Percentiles rank a stretch among this genome's conserved stretches.
Conservation (phyloP, 2,113 vertebrate species). For the Lichenostomus cassidix region DNA sequence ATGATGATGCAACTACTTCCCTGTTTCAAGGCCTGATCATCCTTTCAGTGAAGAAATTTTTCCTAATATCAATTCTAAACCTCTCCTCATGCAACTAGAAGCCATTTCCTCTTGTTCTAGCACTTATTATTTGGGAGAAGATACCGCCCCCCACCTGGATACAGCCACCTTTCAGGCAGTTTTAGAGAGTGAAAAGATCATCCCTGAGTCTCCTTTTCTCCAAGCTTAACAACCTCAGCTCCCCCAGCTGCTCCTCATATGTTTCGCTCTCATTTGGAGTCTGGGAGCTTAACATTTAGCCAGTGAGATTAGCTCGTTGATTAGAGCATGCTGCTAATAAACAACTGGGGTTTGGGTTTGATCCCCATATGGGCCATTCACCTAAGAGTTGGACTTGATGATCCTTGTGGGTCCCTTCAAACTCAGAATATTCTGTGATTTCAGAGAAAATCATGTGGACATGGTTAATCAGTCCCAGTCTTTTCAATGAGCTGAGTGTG, state of each 20-base stretch:
- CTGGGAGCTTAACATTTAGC: neutral
- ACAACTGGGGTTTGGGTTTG: neutral
- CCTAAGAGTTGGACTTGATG: neutral
- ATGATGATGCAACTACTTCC: neutral
- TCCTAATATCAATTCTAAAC: neutral
- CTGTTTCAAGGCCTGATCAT: neutral
- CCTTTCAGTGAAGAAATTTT: neutral
- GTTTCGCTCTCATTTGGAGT: neutral
- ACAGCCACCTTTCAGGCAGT: neutral
- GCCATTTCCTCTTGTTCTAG: neutral
- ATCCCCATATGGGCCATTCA: neutral
- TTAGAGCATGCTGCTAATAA: neutral
- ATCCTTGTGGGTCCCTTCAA: neutral
- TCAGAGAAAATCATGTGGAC: neutral
- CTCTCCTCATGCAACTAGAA: neutral
- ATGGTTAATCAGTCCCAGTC: neutral
- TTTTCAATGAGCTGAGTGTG: neutral
- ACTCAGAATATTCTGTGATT: neutral
- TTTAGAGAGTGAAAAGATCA: neutral
- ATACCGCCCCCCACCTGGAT: fast-evolving
- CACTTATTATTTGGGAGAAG: neutral
- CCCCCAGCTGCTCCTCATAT: neutral
- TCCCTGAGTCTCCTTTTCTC: neutral
- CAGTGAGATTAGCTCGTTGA: neutral
- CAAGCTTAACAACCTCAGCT: neutral